Evolutionary conservation across 2,113 vertebrate genomes (phyloP), one percentile per base, ranked within the genome.

Genomic region (Mirounga angustirostris): DNA sequence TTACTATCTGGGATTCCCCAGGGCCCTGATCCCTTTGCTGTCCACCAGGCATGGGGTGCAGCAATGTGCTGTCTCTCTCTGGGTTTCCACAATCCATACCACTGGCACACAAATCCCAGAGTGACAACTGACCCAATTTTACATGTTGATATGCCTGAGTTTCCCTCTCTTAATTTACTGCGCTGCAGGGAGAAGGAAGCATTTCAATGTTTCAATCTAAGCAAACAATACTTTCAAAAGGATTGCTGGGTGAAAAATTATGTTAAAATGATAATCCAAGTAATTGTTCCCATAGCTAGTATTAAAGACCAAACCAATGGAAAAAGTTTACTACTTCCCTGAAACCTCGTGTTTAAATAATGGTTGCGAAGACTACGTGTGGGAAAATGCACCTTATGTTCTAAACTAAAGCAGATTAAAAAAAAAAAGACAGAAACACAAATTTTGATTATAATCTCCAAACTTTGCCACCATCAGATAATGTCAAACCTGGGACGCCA

Each of bases 231-330:
- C 89, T 97, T 89, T 93, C 95, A 96, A 97, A 98, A 95, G 86
- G 89, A 95, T 94, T 97, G 89, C 94, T 97, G 85, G 67, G 89
- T 93, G 61, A 95, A 96, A 98, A 97, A 95, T 96, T 96, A 98
- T 91, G 92, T 97, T 94, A 92, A 95, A 97, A 96, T 95, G 96
- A 97, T 97, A 97, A 97, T 97, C 96, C 91, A 97, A 94, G 82
- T 97, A 96, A 97, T 95, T 98, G 95, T 82, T 97, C 89, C 89
- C 67, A 4, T 69, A 95, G 96, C 43, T 91, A 93, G 76, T 91
- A 82, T 97, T 96, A 97, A 96, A 94, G 82, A 97, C 82, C 93
- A 95, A 95, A 95, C 59, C 89, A 95, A 97, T 4, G 87, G 67
- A 50, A 88, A 95, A 96, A 98, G 89, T 97, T 96, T 93, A 91